These are phyloP conservation scores for Alviniconcha marisindica DNA, from an alignment of 1,140 invertebrate species.

Conservation along the genomic window DNA sequence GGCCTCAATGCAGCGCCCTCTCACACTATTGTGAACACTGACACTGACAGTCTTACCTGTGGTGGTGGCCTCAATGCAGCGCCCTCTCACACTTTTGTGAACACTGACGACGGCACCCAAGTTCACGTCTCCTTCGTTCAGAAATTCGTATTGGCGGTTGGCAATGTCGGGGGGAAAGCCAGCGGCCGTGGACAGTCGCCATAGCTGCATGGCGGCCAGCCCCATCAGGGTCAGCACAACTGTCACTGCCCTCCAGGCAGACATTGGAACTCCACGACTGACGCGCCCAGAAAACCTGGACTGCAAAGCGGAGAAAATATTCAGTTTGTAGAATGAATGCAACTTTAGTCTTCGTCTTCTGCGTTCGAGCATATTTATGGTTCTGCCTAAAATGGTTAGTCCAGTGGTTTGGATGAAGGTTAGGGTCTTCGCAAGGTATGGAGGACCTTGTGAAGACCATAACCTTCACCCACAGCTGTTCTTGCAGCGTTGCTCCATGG, in stretches of 20 bases:
- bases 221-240: background rate
- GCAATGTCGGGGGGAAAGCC: conserved; percentile 48
- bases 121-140: conserved; percentile 51
- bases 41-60: background rate
- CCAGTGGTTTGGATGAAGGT: too few species aligned
- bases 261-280: background rate
- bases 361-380: background rate
- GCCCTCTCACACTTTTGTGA: conserved; percentile 41
- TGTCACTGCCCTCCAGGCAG: background rate
- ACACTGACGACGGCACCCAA: conserved; percentile 56
- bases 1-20: too few species aligned
- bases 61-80: conserved; percentile 39
- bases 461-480: too few species aligned
- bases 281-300: background rate
- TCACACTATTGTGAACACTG: too few species aligned
- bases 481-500: background rate
- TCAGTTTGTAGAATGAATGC: background rate
- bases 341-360: too few species aligned
- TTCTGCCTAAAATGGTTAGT: too few species aligned
- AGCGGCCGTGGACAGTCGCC: background rate
- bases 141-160: conserved; percentile 32
- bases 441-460: too few species aligned
- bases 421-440: too few species aligned
- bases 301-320: background rate
- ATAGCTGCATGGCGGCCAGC: background rate